Conservation (phyloP, 2,888 invertebrate species). For the Chymomyza procnemis region DNA sequence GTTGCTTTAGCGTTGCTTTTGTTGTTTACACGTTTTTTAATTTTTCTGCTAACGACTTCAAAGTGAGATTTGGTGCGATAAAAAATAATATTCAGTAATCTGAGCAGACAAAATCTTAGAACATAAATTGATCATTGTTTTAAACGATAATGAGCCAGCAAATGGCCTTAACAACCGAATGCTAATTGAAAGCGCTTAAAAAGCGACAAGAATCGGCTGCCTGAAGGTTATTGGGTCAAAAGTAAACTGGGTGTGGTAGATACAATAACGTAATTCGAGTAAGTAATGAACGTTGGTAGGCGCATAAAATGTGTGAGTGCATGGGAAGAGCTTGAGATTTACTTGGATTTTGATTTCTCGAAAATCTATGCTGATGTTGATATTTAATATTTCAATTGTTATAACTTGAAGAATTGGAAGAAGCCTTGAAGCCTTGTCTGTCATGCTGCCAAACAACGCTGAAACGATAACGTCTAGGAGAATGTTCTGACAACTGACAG, state of each 20-base stretch:
- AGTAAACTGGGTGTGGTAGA: conserved; percentile 21
- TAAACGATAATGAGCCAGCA: conserved; percentile 1
- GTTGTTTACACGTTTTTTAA: neutral
- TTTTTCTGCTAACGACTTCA: conserved; percentile 52
- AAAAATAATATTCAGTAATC: conserved; percentile 18
- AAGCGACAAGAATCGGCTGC: neutral
- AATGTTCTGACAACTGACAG: too few relatives aligned
- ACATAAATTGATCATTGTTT: conserved; percentile 23
- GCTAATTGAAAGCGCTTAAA: conserved; percentile 17
- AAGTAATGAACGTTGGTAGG: neutral
- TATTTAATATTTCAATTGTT: too few relatives aligned
- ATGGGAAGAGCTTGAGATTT: too few relatives aligned
- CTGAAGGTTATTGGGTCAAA: conserved; percentile 24
- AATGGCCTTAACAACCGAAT: conserved; percentile 26
- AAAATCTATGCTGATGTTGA: too few relatives aligned
- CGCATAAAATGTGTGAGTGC: too few relatives aligned
- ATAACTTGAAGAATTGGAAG: too few relatives aligned
- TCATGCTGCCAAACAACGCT: too few relatives aligned
- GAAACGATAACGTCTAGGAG: too few relatives aligned
- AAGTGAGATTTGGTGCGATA: conserved; percentile 21
- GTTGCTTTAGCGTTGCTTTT: conserved; percentile 36
- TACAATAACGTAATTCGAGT: conserved; percentile 7
- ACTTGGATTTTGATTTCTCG: too few relatives aligned
- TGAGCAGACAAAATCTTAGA: conserved; percentile 34
- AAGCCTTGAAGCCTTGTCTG: too few relatives aligned